These are phyloP conservation scores for Microplitis demolitor DNA, from an alignment of 1,140 invertebrate genomes.

Conservation along the genomic window DNA sequence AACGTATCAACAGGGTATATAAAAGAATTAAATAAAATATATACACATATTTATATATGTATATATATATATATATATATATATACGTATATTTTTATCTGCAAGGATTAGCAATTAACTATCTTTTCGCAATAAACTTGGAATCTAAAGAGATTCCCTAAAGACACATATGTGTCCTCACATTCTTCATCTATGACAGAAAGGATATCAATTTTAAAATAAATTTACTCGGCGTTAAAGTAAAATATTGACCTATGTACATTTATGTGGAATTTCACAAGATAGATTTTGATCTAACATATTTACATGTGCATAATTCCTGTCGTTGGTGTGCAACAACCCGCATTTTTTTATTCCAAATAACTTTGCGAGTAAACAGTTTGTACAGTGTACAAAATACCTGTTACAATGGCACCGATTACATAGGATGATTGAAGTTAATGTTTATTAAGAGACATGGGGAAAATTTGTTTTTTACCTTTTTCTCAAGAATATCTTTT, in stretches of 20 bases:
- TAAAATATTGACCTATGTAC: not conserved
- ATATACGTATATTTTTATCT: not conserved
- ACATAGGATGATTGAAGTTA: too few species aligned
- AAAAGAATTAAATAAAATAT: slow-evolving; percentile 1
- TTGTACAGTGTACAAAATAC: not conserved
- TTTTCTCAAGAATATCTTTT: too few species aligned
- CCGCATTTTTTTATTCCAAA: slow-evolving; percentile 20
- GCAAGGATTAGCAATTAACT: not conserved
- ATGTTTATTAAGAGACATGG: too few species aligned
- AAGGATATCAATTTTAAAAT: not conserved
- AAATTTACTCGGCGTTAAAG: too few species aligned
- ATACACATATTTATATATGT: not conserved
- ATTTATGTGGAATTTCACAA: not conserved
- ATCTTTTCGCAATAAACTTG: slow-evolving; percentile 36
- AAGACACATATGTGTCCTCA: slow-evolving; percentile 39
- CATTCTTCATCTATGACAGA: slow-evolving; percentile 51
- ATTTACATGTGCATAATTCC: slow-evolving; percentile 1
- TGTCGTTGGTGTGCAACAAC: slow-evolving; percentile 16
- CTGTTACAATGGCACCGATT: too few species aligned
- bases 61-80: too few species aligned
- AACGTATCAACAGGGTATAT: slow-evolving; percentile 7
- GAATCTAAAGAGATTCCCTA: slow-evolving; percentile 43
- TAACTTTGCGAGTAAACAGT: not conserved
- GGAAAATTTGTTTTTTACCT: too few species aligned
- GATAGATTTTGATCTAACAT: not conserved